phyloP scores from a whole-genome alignment of 2,113 vertebrate species.

The Elaphurus davidianus region DNA sequence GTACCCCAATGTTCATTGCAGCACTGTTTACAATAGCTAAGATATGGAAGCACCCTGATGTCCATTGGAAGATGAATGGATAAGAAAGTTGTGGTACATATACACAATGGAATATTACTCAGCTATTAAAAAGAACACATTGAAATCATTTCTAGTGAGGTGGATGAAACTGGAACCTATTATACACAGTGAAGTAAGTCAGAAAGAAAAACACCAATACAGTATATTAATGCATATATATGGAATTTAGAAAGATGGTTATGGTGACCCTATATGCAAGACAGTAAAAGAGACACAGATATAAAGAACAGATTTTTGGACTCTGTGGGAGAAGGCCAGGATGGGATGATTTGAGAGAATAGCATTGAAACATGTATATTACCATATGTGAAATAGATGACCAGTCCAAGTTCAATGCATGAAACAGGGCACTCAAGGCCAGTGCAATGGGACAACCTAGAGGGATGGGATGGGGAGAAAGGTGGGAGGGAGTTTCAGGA shows the following conservation, averaged over 20 bases:
- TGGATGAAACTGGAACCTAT: not conserved
- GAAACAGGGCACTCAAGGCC: not conserved
- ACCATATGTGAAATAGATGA: not conserved
- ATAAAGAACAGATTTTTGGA: not conserved
- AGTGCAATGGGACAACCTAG: not conserved
- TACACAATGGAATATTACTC: not conserved
- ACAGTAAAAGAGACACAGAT: not conserved
- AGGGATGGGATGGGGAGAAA: not conserved
- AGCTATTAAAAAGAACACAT: not conserved
- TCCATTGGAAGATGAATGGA: too few relatives aligned
- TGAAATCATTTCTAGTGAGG: not conserved
- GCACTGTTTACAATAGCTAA: too few relatives aligned
- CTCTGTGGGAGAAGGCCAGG: not conserved
- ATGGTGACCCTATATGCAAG: not conserved
- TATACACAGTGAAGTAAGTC: not conserved
- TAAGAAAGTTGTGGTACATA: too few relatives aligned
- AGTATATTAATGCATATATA: not conserved
- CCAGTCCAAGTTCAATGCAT: not conserved
- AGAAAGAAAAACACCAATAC: not conserved
- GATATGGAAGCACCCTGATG: too few relatives aligned
- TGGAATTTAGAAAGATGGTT: not conserved
- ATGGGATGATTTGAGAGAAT: not conserved
- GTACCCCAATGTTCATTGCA: too few relatives aligned
- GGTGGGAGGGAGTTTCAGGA: not conserved
- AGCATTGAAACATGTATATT: not conserved